Evolutionary conservation across 2,113 vertebrate species (phyloP).

Genomic region (Corythornis vintsioides): DNA sequence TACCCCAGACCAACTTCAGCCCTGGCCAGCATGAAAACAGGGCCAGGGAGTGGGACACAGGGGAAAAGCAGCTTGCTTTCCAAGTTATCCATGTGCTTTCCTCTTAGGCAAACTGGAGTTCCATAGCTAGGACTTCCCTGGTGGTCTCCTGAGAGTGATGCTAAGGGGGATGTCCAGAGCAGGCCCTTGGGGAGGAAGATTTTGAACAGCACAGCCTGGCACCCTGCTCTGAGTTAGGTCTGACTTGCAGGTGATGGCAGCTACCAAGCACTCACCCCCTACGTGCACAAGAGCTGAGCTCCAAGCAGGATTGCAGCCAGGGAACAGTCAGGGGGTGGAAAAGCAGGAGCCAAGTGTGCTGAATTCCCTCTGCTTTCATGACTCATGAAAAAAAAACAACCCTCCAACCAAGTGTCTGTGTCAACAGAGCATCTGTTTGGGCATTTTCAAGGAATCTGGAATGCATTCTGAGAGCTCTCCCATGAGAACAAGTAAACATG

Average conservation of each 20-base stretch:
- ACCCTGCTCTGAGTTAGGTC: background rate
- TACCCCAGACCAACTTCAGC: background rate
- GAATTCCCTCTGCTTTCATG: background rate
- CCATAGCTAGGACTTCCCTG: rapidly evolving
- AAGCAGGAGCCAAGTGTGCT: background rate
- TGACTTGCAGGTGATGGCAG: background rate
- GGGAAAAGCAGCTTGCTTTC: background rate
- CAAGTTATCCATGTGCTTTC: background rate
- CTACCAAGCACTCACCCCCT: rapidly evolving
- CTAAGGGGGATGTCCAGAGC: rapidly evolving
- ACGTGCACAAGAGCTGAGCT: background rate
- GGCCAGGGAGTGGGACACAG: background rate
- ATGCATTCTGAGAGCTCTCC: background rate
- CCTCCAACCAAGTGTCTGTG: background rate
- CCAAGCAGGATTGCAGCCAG: background rate
- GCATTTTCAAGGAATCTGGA: background rate
- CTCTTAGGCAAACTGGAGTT: background rate
- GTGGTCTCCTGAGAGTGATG: background rate
- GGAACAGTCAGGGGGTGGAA: background rate
- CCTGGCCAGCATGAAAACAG: background rate
- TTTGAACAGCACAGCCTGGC: background rate
- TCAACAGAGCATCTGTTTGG: background rate
- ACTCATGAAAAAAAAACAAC: background rate
- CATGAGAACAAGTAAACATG: constrained; percentile 34
- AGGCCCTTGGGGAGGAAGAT: background rate